A percentile compares a stretch with the other conserved stretches of the same genome.
Conservation (phyloP, 2,888 invertebrate genomes). For the Meliscaeva auricollis region DNA sequence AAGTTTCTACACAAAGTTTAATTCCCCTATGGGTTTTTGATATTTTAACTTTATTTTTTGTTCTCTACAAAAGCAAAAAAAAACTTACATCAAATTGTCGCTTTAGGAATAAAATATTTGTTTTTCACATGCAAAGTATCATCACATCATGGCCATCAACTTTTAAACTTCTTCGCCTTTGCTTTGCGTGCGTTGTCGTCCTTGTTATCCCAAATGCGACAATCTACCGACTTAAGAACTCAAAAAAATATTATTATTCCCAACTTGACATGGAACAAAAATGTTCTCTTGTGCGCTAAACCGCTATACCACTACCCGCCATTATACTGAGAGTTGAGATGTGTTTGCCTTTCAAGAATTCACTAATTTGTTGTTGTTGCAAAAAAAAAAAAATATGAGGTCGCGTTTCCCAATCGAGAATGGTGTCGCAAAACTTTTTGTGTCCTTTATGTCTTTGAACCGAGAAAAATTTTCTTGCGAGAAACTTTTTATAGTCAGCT, state of each 20-base stretch:
- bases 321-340: background rate
- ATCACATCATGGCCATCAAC: slow-evolving; percentile 41
- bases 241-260: slow-evolving; percentile 32
- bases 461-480: slow-evolving; percentile 2
- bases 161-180: slow-evolving; percentile 34
- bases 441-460: slow-evolving; percentile 9
- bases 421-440: slow-evolving; percentile 24
- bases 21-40: slow-evolving; percentile 36
- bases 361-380: slow-evolving; percentile 12
- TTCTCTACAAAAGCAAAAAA: background rate
- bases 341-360: background rate
- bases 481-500: slow-evolving; percentile 15
- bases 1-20: slow-evolving; percentile 26
- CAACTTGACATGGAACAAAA: slow-evolving; percentile 27
- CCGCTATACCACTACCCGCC: too few species aligned
- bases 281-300: background rate
- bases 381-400: slow-evolving; percentile 25
- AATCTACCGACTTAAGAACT: slow-evolving; percentile 29
- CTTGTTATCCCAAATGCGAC: slow-evolving; percentile 33
- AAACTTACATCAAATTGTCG: slow-evolving; percentile 45
- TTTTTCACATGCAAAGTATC: slow-evolving; percentile 45
- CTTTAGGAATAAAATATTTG: slow-evolving; percentile 47
- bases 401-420: slow-evolving; percentile 11
- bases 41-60: background rate
- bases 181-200: slow-evolving; percentile 16